Conservation (phyloP, 1,140 invertebrate species). For the Sipha flava region DNA sequence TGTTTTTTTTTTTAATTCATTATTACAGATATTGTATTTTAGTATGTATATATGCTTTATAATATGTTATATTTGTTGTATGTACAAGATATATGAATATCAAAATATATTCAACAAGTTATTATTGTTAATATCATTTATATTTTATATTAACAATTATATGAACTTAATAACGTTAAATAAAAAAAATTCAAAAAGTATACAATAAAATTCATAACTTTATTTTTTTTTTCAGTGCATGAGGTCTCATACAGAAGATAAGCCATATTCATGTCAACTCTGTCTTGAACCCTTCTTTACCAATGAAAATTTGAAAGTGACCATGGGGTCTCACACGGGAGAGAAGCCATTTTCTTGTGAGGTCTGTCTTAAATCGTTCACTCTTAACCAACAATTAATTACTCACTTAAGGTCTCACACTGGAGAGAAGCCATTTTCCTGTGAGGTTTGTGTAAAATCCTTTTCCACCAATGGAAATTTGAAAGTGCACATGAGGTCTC, state of each 20-base stretch:
- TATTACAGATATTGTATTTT: no score
- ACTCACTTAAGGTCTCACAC: neutral
- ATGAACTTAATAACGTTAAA: no score
- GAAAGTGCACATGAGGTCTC: slow-evolving; percentile 33
- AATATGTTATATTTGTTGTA: no score
- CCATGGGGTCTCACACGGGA: slow-evolving; percentile 18
- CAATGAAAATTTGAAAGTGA: slow-evolving; percentile 19
- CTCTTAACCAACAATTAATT: neutral
- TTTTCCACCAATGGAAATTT: slow-evolving; percentile 22
- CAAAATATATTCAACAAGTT: no score
- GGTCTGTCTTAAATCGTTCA: neutral
- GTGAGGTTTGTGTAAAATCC: neutral
- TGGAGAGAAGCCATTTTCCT: slow-evolving; percentile 16
- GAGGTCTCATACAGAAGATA: slow-evolving; percentile 11
- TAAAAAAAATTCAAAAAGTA: no score
- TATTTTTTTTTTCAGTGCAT: neutral
- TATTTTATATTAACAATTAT: no score
- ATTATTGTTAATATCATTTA: no score
- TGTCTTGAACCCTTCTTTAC: slow-evolving; percentile 9
- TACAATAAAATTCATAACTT: no score
- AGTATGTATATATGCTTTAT: no score
- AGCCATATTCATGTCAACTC: slow-evolving; percentile 7
- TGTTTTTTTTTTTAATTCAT: no score
- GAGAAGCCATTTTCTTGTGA: slow-evolving; percentile 15
- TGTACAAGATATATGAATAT: no score